phyloP scores from a whole-genome alignment of 2,113 vertebrate species.

The Myiopsitta monachus region DNA sequence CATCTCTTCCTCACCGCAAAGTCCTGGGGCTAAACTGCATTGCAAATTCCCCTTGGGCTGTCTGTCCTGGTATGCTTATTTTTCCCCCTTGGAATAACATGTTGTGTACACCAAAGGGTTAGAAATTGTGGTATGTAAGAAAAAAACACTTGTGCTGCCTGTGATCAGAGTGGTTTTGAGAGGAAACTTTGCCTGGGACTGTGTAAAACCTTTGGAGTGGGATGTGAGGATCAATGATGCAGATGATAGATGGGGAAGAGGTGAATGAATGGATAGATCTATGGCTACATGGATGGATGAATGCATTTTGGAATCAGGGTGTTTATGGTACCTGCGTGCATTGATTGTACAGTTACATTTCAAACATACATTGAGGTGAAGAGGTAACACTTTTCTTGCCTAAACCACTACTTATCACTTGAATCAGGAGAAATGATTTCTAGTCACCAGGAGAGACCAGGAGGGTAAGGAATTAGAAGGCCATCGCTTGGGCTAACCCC shows the following conservation, averaged over 20 bases:
- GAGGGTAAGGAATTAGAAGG: neutral
- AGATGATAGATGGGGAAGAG: neutral
- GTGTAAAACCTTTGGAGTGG: rapidly evolving
- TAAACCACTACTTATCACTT: neutral
- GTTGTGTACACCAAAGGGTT: rapidly evolving
- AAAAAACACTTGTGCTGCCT: neutral
- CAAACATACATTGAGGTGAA: rapidly evolving
- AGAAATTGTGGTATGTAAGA: neutral
- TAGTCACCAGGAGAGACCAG: neutral
- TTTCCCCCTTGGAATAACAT: neutral
- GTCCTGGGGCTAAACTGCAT: neutral
- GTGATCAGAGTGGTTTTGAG: neutral
- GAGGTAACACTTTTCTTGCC: neutral
- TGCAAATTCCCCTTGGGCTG: neutral
- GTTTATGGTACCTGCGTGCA: neutral
- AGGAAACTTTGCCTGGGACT: neutral
- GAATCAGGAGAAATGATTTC: neutral
- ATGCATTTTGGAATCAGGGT: neutral
- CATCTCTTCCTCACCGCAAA: neutral
- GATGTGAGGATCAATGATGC: neutral
- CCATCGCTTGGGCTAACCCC: neutral
- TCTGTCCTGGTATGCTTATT: neutral
- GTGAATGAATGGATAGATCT: neutral
- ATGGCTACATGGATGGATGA: neutral
- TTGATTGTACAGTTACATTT: rapidly evolving